These are phyloP conservation scores for Papilio helenus DNA, from an alignment of 1,140 invertebrate species.

Conservation along the genomic window DNA sequence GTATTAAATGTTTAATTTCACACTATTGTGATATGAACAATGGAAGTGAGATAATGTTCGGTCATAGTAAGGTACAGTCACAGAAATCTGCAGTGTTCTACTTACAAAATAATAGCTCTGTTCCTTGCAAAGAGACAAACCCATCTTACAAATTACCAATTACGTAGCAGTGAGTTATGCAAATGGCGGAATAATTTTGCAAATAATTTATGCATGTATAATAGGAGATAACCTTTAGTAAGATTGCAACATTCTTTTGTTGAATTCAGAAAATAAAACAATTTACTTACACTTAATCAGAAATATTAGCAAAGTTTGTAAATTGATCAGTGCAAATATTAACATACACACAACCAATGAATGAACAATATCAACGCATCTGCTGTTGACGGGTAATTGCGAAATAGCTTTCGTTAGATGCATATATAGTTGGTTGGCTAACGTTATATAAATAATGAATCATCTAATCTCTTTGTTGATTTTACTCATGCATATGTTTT, in stretches of 20 bases:
- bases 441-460: slow-evolving; percentile 6
- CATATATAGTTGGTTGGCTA: not conserved
- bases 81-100: not conserved
- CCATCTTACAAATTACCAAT: too few species aligned
- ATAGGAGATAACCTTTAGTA: too few species aligned
- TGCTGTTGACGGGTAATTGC: not conserved
- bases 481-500: not conserved
- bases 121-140: too few species aligned
- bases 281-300: too few species aligned
- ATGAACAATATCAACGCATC: not conserved
- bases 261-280: too few species aligned
- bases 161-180: too few species aligned
- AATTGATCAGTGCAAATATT: not conserved
- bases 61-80: not conserved
- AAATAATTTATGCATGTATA: too few species aligned
- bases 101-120: too few species aligned
- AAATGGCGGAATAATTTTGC: too few species aligned
- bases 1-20: slow-evolving; percentile 15
- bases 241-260: too few species aligned
- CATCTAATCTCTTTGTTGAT: not conserved
- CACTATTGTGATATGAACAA: slow-evolving; percentile 9
- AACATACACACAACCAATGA: not conserved
- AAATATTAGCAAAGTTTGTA: too few species aligned
- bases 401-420: not conserved
- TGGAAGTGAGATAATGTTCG: slow-evolving; percentile 2